Base-by-base conservation (phyloP, 2,888 invertebrate genomes). In the Cantharis rufa region DNA sequence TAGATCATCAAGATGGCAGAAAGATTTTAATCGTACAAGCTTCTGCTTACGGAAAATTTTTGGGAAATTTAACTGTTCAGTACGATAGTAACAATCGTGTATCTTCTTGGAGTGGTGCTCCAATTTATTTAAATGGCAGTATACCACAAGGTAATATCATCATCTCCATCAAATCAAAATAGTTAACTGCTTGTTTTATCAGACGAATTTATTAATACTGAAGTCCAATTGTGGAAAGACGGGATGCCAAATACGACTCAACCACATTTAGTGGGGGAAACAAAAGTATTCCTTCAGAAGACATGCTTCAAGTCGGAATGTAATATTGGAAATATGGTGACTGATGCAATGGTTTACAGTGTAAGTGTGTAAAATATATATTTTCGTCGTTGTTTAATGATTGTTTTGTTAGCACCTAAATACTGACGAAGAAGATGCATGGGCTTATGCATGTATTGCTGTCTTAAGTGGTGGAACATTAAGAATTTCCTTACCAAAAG, bases 61-160 rank as follows among this genome's bases (percentile, higher is more conserved):
- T 97, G 62, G 96, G 96, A 11, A 91, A 93, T 85, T 89, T 97
- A 70, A 92, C 92, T 27, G 90, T 96, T 1, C 91, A 88, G 81
- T 94, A 96, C 84, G 91, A 96, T 86, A 88, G 90, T 0, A 84
- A 89, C 0, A 96, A 96, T 5, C 90, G 92, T 78, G 88, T 95
- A 0, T 86, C 89, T 9, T 83, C 87, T 10, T 95, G 93, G 91
- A 75, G 79, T 24, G 96, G 96, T 0, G 90, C 92, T 74, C 95
- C 95, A 0, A 91, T 95, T 77, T 93, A 91, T 81, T 86, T 95
- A 83, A 91, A 92, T 61, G 84, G 87, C 0, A 89, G 90, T 64
- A 90, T 94, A n/a, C 87, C 90, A 15, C 28, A 69, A 69, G 27
- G 28, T 28, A 28, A 3, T 3, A 21, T 2, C 2, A 10, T 18